A percentile compares a stretch with the other conserved stretches of the same genome.
Conservation (phyloP, 2,888 invertebrate species). For the Mantis religiosa region DNA sequence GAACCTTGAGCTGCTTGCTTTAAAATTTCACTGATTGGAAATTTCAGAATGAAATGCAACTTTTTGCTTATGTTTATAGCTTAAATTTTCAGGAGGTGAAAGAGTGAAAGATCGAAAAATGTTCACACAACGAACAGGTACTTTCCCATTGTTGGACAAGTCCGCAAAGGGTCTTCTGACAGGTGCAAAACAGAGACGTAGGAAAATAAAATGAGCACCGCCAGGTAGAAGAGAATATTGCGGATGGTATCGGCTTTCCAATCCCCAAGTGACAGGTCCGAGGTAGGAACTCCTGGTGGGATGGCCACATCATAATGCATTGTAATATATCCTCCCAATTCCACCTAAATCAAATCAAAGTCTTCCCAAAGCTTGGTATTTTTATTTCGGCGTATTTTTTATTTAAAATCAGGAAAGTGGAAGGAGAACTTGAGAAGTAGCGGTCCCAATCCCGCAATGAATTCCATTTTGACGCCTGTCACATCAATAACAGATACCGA, state of each 20-base stretch:
- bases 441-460: background rate
- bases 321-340: constrained; percentile 3
- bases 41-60: too few species aligned
- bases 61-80: too few species aligned
- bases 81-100: too few species aligned
- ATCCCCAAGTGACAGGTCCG: background rate
- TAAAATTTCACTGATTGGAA: too few species aligned
- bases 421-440: background rate
- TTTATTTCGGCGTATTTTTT: constrained; percentile 5
- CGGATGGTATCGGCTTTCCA: background rate
- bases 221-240: background rate
- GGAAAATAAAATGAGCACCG: background rate
- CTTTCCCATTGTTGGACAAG: background rate
- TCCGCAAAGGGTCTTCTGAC: background rate
- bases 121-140: background rate
- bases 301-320: background rate
- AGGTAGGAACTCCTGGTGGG: background rate
- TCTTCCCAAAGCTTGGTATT: constrained; percentile 1
- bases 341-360: constrained; percentile 6
- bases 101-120: too few species aligned
- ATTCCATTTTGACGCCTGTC: background rate
- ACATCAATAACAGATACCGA: background rate
- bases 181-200: background rate
- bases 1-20: too few species aligned
- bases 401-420: background rate